Evolutionary conservation across 2,888 invertebrate species (phyloP).

Genomic region (Nephrotoma guestfalica): DNA sequence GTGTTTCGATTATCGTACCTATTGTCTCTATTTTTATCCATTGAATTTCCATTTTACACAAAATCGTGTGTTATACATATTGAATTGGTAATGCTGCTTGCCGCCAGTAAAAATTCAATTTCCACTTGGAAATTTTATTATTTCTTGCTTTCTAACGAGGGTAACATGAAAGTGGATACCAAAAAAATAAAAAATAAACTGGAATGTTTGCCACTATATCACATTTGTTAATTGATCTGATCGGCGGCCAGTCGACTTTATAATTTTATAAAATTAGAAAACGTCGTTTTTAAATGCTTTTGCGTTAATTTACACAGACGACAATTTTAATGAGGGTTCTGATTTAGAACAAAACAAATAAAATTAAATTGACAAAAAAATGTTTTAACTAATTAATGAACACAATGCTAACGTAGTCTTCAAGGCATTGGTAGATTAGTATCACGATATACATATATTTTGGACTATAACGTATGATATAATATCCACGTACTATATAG

Average conservation of each 20-base stretch:
- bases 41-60: neutral
- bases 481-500: no score
- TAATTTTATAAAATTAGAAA: neutral
- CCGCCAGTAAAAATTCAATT: neutral
- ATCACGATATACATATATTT: neutral
- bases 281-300: neutral
- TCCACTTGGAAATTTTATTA: neutral
- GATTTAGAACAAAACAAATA: neutral
- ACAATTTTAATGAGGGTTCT: neutral
- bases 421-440: neutral
- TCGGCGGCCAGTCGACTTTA: neutral
- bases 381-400: neutral
- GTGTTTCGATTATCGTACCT: neutral
- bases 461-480: no score
- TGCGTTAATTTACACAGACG: neutral
- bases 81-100: neutral
- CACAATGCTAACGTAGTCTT: neutral
- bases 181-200: neutral
- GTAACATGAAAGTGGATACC: neutral
- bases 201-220: neutral
- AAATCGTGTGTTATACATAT: neutral
- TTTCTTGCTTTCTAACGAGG: neutral
- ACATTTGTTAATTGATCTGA: neutral
- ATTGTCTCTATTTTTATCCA: neutral
- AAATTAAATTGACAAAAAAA: neutral